A percentile compares a stretch with the other conserved stretches of the same genome.
These are phyloP conservation scores for Lottia scabra DNA, from an alignment of 2,888 invertebrate genomes.

Conservation along the genomic window DNA sequence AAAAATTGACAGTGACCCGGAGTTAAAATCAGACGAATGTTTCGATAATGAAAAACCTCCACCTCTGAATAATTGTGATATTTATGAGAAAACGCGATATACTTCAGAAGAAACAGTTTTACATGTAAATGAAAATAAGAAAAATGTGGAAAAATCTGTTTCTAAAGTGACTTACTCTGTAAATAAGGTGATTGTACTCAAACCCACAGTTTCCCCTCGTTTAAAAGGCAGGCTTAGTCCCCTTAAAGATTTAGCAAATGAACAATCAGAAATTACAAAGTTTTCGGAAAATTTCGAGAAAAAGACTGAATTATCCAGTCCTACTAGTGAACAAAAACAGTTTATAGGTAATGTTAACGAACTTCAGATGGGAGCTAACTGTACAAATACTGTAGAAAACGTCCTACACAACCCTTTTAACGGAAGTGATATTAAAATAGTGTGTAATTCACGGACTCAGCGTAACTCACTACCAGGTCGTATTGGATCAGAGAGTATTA, in stretches of 20 bases:
- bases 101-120: background rate
- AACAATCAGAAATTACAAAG: background rate
- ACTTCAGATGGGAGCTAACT: background rate
- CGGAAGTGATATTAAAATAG: background rate
- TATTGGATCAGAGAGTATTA: background rate
- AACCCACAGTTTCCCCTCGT: background rate
- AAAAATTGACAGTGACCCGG: background rate
- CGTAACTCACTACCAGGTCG: background rate
- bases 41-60: background rate
- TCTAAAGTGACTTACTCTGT: background rate
- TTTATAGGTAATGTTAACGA: background rate
- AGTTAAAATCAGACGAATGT: background rate
- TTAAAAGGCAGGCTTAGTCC: background rate
- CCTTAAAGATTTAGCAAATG: background rate
- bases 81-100: background rate
- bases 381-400: background rate
- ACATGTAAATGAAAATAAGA: background rate
- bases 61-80: background rate
- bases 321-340: background rate
- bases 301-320: background rate
- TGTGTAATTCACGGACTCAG: background rate
- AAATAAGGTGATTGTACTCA: background rate
- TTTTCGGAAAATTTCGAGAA: background rate
- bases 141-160: background rate
- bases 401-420: background rate